Percentiles rank a stretch among this genome's conserved stretches.
These are phyloP conservation scores for Crotalus tigris DNA, from an alignment of 2,113 vertebrate genomes.

Conservation along the genomic window DNA sequence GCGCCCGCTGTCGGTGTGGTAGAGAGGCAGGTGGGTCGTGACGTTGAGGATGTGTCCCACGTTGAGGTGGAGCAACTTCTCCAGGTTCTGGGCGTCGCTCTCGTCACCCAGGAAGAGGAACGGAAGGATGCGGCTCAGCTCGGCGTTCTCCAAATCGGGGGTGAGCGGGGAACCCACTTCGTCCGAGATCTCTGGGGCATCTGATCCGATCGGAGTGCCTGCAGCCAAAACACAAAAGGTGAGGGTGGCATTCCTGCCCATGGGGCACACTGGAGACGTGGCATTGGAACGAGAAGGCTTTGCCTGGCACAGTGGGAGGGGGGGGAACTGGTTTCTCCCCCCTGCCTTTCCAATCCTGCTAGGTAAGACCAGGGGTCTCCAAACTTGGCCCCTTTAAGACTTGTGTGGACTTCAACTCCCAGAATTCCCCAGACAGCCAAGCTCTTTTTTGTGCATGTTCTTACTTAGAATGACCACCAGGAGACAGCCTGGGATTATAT, in stretches of 20 bases:
- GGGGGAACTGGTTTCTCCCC: not conserved
- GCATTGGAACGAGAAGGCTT: not conserved
- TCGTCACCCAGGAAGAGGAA: constrained; percentile 84
- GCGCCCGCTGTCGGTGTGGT: constrained; percentile 74
- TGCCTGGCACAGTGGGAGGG: not conserved
- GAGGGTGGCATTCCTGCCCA: not conserved
- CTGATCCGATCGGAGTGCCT: not conserved
- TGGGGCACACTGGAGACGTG: not conserved
- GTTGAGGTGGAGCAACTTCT: constrained; percentile 74
- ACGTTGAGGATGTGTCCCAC: constrained; percentile 82
- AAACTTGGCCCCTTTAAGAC: not conserved
- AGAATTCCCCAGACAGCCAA: not conserved
- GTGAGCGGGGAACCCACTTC: constrained; percentile 60
- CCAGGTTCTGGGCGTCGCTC: constrained; percentile 79
- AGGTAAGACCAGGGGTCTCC: not conserved
- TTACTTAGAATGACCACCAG: not conserved
- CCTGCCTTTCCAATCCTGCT: not conserved
- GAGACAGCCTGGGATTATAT: not conserved
- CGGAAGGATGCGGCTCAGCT: constrained; percentile 79
- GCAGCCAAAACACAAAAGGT: not conserved
- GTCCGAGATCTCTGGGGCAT: not conserved
- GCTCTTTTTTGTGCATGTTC: not conserved
- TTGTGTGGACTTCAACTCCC: not conserved
- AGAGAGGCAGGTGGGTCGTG: constrained; percentile 83
- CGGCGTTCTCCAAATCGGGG: constrained; percentile 80